phyloP scores from a whole-genome alignment of 2,888 invertebrate genomes.

The Rhamnusium bicolor region DNA sequence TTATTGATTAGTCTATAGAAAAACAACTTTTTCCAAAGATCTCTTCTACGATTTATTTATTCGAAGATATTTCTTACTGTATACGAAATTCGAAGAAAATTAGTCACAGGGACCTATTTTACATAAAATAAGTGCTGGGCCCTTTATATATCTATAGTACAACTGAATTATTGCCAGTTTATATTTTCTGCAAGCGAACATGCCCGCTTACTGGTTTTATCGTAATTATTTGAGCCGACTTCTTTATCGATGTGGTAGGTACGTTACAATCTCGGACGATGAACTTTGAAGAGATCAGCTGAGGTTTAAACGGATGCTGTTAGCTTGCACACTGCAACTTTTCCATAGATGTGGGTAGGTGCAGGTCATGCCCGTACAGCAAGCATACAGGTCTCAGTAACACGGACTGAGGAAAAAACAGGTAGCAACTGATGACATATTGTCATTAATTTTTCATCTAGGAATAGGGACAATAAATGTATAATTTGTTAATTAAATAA shows the following conservation, averaged over 20 bases:
- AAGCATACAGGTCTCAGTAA: not conserved
- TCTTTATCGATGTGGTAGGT: constrained; percentile 14
- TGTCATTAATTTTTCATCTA: not conserved
- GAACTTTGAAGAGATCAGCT: constrained; percentile 35
- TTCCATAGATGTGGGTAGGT: constrained; percentile 34
- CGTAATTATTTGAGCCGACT: not conserved
- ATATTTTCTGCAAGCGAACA: not conserved
- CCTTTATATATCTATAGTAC: no score
- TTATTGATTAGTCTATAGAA: no score
- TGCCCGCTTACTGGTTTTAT: not conserved
- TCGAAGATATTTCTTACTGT: no score
- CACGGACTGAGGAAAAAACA: not conserved
- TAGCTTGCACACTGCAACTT: constrained; percentile 35
- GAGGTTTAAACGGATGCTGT: constrained; percentile 35
- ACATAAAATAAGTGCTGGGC: no score
- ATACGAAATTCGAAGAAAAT: no score
- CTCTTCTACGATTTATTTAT: no score
- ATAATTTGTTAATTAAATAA: not conserved
- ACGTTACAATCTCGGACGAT: constrained; percentile 9
- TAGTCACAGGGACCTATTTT: no score
- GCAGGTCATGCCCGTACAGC: constrained; percentile 30
- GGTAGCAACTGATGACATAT: constrained; percentile 20
- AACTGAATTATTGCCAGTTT: not conserved
- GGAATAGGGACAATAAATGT: not conserved
- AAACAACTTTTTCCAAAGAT: no score